phyloP scores from a whole-genome alignment of 2,797 vertebrate species.

The Peromyscus melanophrys region DNA sequence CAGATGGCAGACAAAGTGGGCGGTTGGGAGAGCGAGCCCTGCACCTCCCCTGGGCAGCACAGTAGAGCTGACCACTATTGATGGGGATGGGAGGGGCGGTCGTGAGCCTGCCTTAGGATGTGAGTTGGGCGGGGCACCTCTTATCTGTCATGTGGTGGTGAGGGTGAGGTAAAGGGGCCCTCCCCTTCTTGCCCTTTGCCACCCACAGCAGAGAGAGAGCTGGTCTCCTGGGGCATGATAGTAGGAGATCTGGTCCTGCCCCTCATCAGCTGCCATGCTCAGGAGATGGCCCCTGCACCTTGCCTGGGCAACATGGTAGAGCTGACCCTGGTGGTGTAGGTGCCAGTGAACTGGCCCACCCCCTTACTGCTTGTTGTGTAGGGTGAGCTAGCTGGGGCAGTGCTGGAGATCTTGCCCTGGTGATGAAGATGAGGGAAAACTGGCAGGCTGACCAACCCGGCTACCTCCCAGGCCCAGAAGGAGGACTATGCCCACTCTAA shows the following conservation, averaged over 20 bases:
- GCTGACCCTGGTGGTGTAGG: not conserved
- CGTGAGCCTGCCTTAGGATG: not conserved
- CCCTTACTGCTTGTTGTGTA: not conserved
- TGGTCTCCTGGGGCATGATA: not conserved
- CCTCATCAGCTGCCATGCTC: not conserved
- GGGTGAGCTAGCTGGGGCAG: not conserved
- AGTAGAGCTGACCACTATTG: not conserved
- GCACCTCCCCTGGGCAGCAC: too few relatives aligned
- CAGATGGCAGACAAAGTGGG: not conserved
- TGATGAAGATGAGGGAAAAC: not conserved
- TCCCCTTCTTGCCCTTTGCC: not conserved
- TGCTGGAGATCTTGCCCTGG: not conserved
- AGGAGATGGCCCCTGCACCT: not conserved
- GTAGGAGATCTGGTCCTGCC: not conserved
- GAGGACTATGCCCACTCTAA: not conserved
- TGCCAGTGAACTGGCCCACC: not conserved
- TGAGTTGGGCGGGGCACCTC: not conserved
- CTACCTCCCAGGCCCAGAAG: not conserved
- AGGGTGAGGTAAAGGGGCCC: not conserved
- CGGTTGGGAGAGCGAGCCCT: too few relatives aligned
- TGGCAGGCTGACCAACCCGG: not conserved
- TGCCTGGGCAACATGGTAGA: not conserved
- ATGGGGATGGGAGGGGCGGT: accelerated
- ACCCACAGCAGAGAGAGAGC: not conserved
- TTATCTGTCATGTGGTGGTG: not conserved